Base-by-base conservation (phyloP, 37 sponge, comb jelly and placozoan species). In the Spongilla lacustris region DNA sequence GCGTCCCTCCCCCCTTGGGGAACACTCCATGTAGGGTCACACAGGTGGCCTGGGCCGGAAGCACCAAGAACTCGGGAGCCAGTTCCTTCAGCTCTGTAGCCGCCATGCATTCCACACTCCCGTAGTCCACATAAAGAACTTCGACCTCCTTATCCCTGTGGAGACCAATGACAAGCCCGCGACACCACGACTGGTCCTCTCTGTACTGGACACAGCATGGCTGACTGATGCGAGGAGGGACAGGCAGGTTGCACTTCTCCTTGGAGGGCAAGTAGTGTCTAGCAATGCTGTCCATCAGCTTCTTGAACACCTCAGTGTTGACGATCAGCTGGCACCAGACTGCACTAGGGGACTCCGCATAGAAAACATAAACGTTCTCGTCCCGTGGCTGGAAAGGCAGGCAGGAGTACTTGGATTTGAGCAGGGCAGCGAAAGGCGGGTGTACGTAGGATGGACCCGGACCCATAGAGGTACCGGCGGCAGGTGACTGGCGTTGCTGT, bases 121-220 rank as follows among this genome's bases (percentile, higher is more conserved):
- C 95, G 80, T 69, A 94, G 68, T 94, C 95, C 66, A 94, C 89
- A 82, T 74, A 94, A 4, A 85, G 68, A 13, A 94, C 90, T 58
- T 58, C 58, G 14, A 17, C 58, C 58, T 58, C 58, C 58, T 13
- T 17, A 58, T 58, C 21, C 19, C 11, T 17, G 33, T 82, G 77
- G 6, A 73, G n/a, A 10, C 36, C 50, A 2, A 84, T 46, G 22
- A 88, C 76, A n/a, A 71, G 67, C 32, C 91, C 91, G 34, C 94
- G 66, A 49, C 73, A 94, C 94, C 94, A 94, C 5, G 46, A 25
- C 32, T 80, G n/a, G 69, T 94, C 94, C n/a, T 67, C 33, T 2
- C 79, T 23, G 67, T 83, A 90, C 41, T 31, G 68, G 24, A 83
- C 89, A 77, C 88, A 87, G 36, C 94, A 94, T 4, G 81, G 73